phyloP scores from a whole-genome alignment of 2,113 vertebrate genomes.

The Hystrix brachyura region DNA sequence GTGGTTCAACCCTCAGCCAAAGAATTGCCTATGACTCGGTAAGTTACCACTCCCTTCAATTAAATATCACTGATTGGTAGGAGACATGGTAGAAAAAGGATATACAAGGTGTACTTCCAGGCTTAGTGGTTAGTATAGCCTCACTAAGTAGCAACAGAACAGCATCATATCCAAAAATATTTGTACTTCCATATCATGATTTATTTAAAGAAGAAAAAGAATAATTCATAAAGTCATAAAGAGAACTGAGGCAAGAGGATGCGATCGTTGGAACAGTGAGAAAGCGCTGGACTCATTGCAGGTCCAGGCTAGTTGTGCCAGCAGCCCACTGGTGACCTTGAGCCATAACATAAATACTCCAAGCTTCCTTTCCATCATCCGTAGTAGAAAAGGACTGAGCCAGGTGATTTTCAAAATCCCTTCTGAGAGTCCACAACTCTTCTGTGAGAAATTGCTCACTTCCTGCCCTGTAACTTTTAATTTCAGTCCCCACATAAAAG shows the following conservation, averaged over 20 bases:
- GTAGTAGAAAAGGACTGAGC: not conserved
- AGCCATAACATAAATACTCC: not conserved
- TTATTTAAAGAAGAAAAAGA: not conserved
- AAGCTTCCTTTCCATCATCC: not conserved
- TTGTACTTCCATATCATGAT: not conserved
- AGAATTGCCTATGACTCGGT: not conserved
- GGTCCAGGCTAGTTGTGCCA: not conserved
- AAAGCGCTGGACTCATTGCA: not conserved
- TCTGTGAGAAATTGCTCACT: not conserved
- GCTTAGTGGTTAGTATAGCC: not conserved
- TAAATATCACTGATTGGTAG: not conserved
- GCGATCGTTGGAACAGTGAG: not conserved
- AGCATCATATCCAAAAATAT: not conserved
- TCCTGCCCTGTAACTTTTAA: not conserved
- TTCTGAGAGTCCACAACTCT: not conserved
- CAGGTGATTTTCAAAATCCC: not conserved
- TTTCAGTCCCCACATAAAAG: not conserved
- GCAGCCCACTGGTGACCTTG: not conserved
- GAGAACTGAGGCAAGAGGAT: not conserved
- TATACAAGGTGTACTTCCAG: not conserved
- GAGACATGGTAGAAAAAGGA: not conserved
- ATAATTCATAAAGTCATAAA: not conserved
- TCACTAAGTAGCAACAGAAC: not conserved
- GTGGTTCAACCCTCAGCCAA: not conserved
- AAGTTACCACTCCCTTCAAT: not conserved